A percentile compares a stretch with the other conserved stretches of the same genome.
These are phyloP conservation scores for Chauna torquata DNA, from an alignment of 2,113 vertebrate species.

Conservation along the genomic window DNA sequence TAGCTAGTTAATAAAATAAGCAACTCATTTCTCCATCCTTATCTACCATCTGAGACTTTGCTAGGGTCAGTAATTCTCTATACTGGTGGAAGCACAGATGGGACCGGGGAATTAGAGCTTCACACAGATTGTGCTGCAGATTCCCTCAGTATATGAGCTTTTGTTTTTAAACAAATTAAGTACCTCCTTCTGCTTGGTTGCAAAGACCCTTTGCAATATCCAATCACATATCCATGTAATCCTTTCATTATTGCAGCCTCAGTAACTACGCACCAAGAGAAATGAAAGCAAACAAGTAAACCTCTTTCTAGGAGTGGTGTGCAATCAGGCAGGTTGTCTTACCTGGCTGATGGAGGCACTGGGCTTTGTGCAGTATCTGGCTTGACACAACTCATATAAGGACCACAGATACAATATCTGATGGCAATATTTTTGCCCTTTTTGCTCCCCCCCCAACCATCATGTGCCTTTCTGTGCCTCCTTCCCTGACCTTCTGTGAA, in stretches of 20 bases:
- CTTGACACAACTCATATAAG: accelerated
- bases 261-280: background rate
- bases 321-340: background rate
- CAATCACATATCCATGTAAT: slow-evolving; percentile 7
- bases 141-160: slow-evolving; percentile 14
- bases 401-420: background rate
- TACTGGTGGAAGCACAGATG: slow-evolving; percentile 27
- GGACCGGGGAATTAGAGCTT: slow-evolving; percentile 54
- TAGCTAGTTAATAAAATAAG: slow-evolving; percentile 14
- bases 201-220: background rate
- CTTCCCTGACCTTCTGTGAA: background rate
- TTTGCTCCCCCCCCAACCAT: too few species aligned
- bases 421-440: background rate
- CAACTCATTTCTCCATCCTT: background rate
- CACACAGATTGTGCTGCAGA: slow-evolving; percentile 25
- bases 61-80: background rate
- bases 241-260: background rate
- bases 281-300: background rate
- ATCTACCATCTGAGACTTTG: slow-evolving; percentile 47
- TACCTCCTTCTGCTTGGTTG: background rate
- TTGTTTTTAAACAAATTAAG: slow-evolving; percentile 48
- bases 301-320: background rate
- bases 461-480: background rate
- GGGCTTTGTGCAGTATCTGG: background rate
- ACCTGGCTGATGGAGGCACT: accelerated